Conservation (phyloP, 2,113 vertebrate genomes). For the Erinaceus europaeus region DNA sequence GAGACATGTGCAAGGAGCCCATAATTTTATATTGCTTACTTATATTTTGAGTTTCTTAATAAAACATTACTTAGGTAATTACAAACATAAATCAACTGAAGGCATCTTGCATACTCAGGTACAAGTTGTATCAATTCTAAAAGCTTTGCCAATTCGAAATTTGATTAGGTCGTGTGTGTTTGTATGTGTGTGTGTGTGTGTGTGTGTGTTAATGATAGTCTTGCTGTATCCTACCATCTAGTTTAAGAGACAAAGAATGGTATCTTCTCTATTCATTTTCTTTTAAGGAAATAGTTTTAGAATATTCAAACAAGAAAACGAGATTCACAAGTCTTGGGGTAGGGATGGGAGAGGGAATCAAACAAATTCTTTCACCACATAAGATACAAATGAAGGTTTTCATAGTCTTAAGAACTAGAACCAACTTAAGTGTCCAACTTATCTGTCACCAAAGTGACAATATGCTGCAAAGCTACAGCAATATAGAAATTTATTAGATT, state of each 20-base stretch:
- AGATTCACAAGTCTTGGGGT: not conserved
- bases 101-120: not conserved
- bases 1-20: not conserved
- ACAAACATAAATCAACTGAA: not conserved
- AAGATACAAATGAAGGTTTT: not conserved
- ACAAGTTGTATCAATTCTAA: not conserved
- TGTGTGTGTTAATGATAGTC: not conserved
- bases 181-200: not conserved
- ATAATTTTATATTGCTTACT: not conserved
- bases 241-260: not conserved
- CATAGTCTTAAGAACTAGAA: not conserved
- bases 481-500: not conserved
- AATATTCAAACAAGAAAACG: not conserved
- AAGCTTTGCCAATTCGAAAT: slow-evolving; percentile 21
- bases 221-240: not conserved
- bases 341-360: not conserved
- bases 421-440: not conserved
- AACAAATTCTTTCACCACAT: not conserved
- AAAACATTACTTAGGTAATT: not conserved
- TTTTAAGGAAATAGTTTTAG: not conserved
- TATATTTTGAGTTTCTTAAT: not conserved
- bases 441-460: not conserved
- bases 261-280: not conserved
- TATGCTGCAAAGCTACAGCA: not conserved
- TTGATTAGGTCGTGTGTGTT: not conserved